phyloP scores from a whole-genome alignment of 2,888 invertebrate genomes.

The Anticlea derivata region DNA sequence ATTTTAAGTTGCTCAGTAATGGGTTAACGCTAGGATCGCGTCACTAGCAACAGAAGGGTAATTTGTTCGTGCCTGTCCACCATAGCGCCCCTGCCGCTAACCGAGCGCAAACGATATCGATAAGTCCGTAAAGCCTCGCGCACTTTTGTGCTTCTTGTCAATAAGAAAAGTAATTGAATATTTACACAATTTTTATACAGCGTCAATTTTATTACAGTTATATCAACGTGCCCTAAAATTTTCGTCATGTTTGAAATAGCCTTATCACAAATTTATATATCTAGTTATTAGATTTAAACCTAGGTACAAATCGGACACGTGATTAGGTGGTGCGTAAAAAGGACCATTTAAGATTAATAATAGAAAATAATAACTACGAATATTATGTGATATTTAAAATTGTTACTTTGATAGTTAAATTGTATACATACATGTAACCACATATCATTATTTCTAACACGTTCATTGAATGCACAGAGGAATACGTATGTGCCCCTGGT shows the following conservation, averaged over 20 bases:
- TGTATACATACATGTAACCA: slow-evolving; percentile 62
- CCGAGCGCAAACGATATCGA: neutral
- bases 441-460: slow-evolving; percentile 79
- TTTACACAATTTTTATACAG: slow-evolving; percentile 15
- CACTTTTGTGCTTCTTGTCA: slow-evolving; percentile 21
- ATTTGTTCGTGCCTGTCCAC: slow-evolving; percentile 26
- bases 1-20: slow-evolving; percentile 7
- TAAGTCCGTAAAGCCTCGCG: slow-evolving; percentile 11
- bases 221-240: slow-evolving; percentile 27
- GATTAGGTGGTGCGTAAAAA: slow-evolving; percentile 61
- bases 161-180: slow-evolving; percentile 9
- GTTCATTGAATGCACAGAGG: slow-evolving; percentile 45
- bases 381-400: slow-evolving; percentile 80
- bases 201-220: slow-evolving; percentile 17
- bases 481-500: neutral
- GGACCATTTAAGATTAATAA: slow-evolving; percentile 75
- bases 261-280: slow-evolving; percentile 21
- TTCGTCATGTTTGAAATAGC: slow-evolving; percentile 21
- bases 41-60: slow-evolving; percentile 11
- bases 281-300: slow-evolving; percentile 12
- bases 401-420: slow-evolving; percentile 75
- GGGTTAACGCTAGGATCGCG: neutral
- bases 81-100: neutral
- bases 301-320: slow-evolving; percentile 50
- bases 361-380: slow-evolving; percentile 68